These are phyloP conservation scores for Erebia epiphron DNA, from an alignment of 2,888 invertebrate species.

Conservation along the genomic window DNA sequence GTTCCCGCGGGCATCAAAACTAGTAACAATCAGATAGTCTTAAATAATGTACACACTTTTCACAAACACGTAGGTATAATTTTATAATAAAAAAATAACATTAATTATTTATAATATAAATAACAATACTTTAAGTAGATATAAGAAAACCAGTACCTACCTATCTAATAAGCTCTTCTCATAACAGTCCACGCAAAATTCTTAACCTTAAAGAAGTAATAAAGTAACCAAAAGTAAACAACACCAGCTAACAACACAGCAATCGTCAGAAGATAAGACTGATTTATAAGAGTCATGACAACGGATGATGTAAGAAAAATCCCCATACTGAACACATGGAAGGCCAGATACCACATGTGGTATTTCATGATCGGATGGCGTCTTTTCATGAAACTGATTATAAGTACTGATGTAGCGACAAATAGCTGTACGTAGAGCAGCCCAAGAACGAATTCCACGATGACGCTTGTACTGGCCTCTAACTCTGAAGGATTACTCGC, in stretches of 20 bases:
- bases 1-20: no score
- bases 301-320: slow-evolving; percentile 52
- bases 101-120: not conserved
- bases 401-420: slow-evolving; percentile 57
- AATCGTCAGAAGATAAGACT: slow-evolving; percentile 45
- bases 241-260: slow-evolving; percentile 46
- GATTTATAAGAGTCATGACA: slow-evolving; percentile 52
- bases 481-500: slow-evolving; percentile 44
- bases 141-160: not conserved
- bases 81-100: no score
- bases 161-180: slow-evolving; percentile 20
- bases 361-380: slow-evolving; percentile 53
- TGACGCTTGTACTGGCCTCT: slow-evolving; percentile 44
- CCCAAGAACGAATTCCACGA: slow-evolving; percentile 59
- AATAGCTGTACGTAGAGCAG: slow-evolving; percentile 62
- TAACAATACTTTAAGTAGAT: not conserved
- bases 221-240: slow-evolving; percentile 53
- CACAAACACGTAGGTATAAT: not conserved
- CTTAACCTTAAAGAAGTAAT: slow-evolving; percentile 48
- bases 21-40: no score
- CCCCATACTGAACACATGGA: slow-evolving; percentile 55
- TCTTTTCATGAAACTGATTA: slow-evolving; percentile 54
- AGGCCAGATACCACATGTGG: slow-evolving; percentile 58
- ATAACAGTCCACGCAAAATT: slow-evolving; percentile 34
- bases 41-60: not conserved